phyloP scores from a whole-genome alignment of 2,888 invertebrate species.

The Leptothorax acervorum region DNA sequence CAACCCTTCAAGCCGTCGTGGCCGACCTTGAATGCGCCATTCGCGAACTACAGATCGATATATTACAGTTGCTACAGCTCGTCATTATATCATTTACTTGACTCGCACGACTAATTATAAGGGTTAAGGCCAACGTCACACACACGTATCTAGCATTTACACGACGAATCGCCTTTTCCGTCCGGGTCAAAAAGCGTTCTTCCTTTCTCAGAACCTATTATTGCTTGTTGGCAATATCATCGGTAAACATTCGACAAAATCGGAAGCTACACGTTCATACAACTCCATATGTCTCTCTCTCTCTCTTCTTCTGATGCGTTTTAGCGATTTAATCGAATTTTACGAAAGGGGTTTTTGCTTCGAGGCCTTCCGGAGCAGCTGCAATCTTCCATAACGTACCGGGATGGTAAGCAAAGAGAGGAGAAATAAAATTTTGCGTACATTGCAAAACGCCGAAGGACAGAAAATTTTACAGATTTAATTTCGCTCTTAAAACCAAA shows the following conservation, averaged over 20 bases:
- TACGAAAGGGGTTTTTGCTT: not conserved
- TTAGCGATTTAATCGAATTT: slow-evolving; percentile 17
- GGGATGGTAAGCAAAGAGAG: not conserved
- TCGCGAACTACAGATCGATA: slow-evolving; percentile 25
- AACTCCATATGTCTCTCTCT: not conserved
- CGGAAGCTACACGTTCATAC: not conserved
- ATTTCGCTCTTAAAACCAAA: slow-evolving; percentile 25
- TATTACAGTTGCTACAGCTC: not conserved
- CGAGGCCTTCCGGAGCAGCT: not conserved
- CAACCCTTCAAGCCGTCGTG: not conserved
- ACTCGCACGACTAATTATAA: not conserved
- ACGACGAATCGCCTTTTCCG: not conserved
- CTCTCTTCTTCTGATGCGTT: not conserved
- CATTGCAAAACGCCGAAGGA: not conserved
- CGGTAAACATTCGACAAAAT: not conserved
- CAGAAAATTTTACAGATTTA: slow-evolving; percentile 25
- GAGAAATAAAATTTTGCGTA: slow-evolving; percentile 20
- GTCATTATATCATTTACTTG: slow-evolving; percentile 26
- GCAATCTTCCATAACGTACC: not conserved
- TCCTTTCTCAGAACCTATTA: not conserved
- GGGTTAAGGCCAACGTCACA: slow-evolving; percentile 11
- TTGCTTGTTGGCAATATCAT: not conserved
- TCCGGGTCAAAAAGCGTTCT: not conserved
- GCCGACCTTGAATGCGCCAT: not conserved
- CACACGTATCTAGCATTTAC: not conserved